Evolutionary conservation across 2,888 invertebrate genomes (phyloP).

Genomic region (Aspidiotus destructor): DNA sequence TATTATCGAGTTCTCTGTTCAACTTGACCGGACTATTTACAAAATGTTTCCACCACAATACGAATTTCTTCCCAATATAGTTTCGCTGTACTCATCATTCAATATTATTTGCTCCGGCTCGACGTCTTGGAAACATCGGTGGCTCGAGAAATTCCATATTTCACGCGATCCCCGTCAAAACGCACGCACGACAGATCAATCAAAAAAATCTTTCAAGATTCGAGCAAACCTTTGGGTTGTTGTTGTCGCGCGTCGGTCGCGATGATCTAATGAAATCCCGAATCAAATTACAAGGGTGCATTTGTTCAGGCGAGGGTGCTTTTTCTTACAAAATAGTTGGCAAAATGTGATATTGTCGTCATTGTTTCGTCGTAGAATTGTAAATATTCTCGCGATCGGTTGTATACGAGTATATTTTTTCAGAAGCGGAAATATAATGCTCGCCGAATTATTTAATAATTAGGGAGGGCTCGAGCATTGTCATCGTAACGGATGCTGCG

Average conservation of each 20-base stretch:
- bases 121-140: too few relatives aligned
- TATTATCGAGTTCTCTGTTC: too few relatives aligned
- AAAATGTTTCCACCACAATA: too few relatives aligned
- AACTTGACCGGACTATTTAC: too few relatives aligned
- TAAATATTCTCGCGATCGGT: not conserved
- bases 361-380: not conserved
- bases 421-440: constrained; percentile 1
- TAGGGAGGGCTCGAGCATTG: not conserved
- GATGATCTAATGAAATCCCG: not conserved
- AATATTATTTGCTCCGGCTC: too few relatives aligned
- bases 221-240: too few relatives aligned
- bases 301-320: not conserved
- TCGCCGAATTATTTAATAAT: not conserved
- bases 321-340: not conserved
- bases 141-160: too few relatives aligned
- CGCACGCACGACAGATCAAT: not conserved
- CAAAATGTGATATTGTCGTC: not conserved
- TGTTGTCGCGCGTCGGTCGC: too few relatives aligned
- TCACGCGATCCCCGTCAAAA: not conserved
- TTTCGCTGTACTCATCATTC: too few relatives aligned
- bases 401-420: not conserved
- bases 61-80: too few relatives aligned
- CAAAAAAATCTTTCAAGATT: not conserved
- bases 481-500: not conserved
- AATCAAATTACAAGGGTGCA: not conserved